Evolutionary conservation across 1,140 invertebrate genomes (phyloP).

Genomic region (Solenopsis invicta): DNA sequence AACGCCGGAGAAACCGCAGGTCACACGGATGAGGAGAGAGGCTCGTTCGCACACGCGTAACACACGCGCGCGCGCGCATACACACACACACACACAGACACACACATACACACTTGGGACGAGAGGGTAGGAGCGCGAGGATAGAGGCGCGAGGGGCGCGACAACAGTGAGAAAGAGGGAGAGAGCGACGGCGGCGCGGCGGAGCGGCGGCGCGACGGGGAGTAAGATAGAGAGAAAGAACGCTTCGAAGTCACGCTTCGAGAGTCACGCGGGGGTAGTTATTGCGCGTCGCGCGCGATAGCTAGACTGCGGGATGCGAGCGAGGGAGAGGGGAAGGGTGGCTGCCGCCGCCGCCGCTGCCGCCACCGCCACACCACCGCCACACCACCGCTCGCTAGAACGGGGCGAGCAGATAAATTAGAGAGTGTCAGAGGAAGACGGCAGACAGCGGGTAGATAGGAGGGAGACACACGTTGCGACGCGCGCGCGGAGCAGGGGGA

Average conservation of each 20-base stretch:
- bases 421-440: slow-evolving; percentile 60
- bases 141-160: slow-evolving; percentile 19
- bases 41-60: slow-evolving; percentile 60
- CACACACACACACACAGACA: not conserved
- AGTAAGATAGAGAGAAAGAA: slow-evolving; percentile 58
- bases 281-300: slow-evolving; percentile 69
- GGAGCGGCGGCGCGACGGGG: not conserved
- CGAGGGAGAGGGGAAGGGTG: slow-evolving; percentile 44
- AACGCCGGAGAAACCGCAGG: slow-evolving; percentile 81
- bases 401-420: slow-evolving; percentile 66
- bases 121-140: slow-evolving; percentile 52
- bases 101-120: not conserved
- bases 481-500: slow-evolving; percentile 45
- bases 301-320: slow-evolving; percentile 61
- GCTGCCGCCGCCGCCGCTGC: too few species aligned
- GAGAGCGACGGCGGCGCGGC: too few species aligned
- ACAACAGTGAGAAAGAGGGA: slow-evolving; percentile 12
- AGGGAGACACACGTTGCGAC: slow-evolving; percentile 15
- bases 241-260: slow-evolving; percentile 70
- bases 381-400: slow-evolving; percentile 44
- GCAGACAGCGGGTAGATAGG: too few species aligned
- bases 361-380: too few species aligned
- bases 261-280: slow-evolving; percentile 71
- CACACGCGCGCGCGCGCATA: slow-evolving; percentile 52
- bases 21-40: slow-evolving; percentile 76